Percentiles rank a stretch among this genome's conserved stretches.
Conservation (phyloP, 2,797 vertebrate species). For the Bovichtus variegatus region DNA sequence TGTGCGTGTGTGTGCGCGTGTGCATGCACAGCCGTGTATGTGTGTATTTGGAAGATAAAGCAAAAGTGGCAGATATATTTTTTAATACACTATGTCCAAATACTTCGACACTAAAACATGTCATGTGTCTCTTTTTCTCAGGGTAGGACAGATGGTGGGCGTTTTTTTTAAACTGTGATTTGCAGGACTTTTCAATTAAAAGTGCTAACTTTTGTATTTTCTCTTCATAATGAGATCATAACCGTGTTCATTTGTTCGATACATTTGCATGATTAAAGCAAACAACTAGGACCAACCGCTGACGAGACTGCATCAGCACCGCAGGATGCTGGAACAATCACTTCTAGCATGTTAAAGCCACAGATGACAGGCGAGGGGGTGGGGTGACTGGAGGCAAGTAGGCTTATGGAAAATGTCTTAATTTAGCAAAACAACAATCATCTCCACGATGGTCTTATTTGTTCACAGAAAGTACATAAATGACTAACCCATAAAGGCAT, state of each 20-base stretch:
- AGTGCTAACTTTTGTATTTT: conserved; percentile 1
- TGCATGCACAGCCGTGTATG: not conserved
- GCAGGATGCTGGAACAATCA: not conserved
- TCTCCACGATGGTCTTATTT: conserved; percentile 4
- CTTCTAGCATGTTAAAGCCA: conserved; percentile 1
- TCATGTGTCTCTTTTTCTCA: not conserved
- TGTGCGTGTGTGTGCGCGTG: conserved; percentile 7
- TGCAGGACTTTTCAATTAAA: conserved; percentile 1
- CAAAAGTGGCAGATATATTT: conserved; percentile 47
- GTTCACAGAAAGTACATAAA: conserved; percentile 15
- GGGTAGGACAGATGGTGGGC: not conserved
- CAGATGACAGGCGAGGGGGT: conserved; percentile 26
- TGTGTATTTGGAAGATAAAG: conserved; percentile 33
- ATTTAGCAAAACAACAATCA: conserved; percentile 30
- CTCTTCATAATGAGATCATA: conserved; percentile 1
- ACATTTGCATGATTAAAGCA: conserved; percentile 25
- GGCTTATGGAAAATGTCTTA: conserved; percentile 26
- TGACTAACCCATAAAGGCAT: not conserved
- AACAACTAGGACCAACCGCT: not conserved
- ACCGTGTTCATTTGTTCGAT: not conserved
- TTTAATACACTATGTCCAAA: conserved; percentile 38
- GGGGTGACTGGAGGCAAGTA: conserved; percentile 4
- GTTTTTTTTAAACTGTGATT: not conserved
- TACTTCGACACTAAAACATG: not conserved
- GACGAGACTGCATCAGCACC: not conserved